Evolutionary conservation across 2,888 invertebrate species (phyloP), one percentile per base, ranked within the genome.

Genomic region (Trilocha varians): DNA sequence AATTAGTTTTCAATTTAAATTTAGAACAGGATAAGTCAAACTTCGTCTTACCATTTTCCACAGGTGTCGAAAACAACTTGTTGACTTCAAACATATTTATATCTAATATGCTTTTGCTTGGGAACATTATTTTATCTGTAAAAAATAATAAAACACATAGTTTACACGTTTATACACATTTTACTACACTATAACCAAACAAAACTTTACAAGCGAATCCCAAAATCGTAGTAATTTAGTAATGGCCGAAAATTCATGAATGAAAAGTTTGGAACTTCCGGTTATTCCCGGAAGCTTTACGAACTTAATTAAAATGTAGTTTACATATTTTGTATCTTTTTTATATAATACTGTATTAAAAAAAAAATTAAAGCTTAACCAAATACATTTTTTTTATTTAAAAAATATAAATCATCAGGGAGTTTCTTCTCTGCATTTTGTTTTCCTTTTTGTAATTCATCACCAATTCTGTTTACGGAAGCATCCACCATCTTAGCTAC

Each of bases 31-130:
- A n/a, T n/a, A n/a, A n/a, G 16, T n/a, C 32, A 32, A 6, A 32
- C 34, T 32, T 38, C 17, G 38, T 55, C 72, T 66, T 47, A 80
- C 82, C 74, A 61, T 59, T 66, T 55, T 68, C 70, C 4, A 40
- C 38, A 4, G 45, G 50, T 47, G 53, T 67, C 5, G 71, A 60
- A 41, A 77, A 72, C 15, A 76, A 46, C 14, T 73, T 57, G 40
- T 70, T 65, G 32, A 76, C 63, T 57, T 79, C 79, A 25, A 45
- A 55, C 57, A 66, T 62, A 43, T 69, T 74, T 43, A 76, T 61
- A 32, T 38, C 65, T 13, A 55, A 41, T 55, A 61, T 59, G 47
- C 55, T 64, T 53, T 68, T 77, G 2, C 67, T 57, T 13, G 76
- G 73, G 48, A 67, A 70, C 80, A 80, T 80, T 45, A 51, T 59